phyloP scores from a whole-genome alignment of 2,113 vertebrate genomes.

The Podocnemis expansa region DNA sequence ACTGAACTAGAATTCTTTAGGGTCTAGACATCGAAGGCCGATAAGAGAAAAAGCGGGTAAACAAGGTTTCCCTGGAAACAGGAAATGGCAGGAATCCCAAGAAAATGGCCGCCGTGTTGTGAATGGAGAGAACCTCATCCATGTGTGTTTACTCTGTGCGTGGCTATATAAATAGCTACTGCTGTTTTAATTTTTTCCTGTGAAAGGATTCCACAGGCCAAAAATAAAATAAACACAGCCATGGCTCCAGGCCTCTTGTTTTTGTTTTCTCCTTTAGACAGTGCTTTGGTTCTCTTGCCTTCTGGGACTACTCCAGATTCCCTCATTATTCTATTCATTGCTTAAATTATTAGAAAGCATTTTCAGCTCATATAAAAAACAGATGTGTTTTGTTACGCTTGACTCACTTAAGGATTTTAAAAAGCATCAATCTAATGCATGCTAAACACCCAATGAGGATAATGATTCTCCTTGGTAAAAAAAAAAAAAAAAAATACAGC shows the following conservation, averaged over 20 bases:
- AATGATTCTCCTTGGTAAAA: constrained; percentile 5
- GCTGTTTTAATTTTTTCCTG: constrained; percentile 84
- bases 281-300: background rate
- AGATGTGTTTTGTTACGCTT: constrained; percentile 15
- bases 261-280: constrained; percentile 17
- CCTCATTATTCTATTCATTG: background rate
- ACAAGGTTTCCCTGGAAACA: constrained; percentile 78
- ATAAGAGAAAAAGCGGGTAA: constrained; percentile 1
- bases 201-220: constrained; percentile 80
- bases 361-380: constrained; percentile 22
- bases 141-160: constrained; percentile 77
- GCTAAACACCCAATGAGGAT: background rate
- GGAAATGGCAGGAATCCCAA: constrained; percentile 79
- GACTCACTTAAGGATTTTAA: background rate
- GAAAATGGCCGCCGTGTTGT: constrained; percentile 82
- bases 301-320: constrained; percentile 6
- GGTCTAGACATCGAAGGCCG: constrained; percentile 15
- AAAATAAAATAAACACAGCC: constrained; percentile 83
- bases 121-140: constrained; percentile 81
- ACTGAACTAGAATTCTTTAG: background rate
- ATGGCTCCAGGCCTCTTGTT: constrained; percentile 41
- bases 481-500: constrained; percentile 17
- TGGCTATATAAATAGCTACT: constrained; percentile 82
- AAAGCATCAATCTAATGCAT: background rate
- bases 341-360: background rate